phyloP scores from a whole-genome alignment of 2,888 invertebrate species.

The Hyles lineata region DNA sequence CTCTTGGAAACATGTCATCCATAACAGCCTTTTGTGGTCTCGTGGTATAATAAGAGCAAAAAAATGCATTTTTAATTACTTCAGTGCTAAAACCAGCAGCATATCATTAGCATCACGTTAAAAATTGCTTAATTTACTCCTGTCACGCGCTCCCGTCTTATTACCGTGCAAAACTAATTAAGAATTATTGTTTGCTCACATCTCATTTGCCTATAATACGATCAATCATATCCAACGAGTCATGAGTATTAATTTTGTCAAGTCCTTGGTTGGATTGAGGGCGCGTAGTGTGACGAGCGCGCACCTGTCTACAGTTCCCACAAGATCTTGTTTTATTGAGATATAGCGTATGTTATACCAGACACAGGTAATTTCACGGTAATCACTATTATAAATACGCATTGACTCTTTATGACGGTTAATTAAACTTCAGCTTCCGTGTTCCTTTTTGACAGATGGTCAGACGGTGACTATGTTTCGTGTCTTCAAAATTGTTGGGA shows the following conservation, averaged over 20 bases:
- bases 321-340: conserved; percentile 38
- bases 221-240: conserved; percentile 29
- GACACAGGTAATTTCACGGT: conserved; percentile 20
- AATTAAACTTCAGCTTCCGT: conserved; percentile 17
- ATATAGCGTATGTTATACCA: conserved; percentile 24
- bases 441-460: not conserved
- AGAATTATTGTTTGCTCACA: not conserved
- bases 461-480: not conserved
- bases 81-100: no score
- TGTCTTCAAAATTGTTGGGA: not conserved
- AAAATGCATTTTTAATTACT: no score
- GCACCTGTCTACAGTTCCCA: conserved; percentile 75
- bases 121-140: not conserved
- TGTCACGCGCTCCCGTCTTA: not conserved
- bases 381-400: conserved; percentile 24
- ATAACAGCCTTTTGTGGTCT: not conserved
- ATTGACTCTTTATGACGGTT: conserved; percentile 18
- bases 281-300: conserved; percentile 47
- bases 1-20: not conserved
- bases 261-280: conserved; percentile 45
- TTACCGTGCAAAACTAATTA: conserved; percentile 11
- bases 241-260: conserved; percentile 39
- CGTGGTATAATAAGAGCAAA: no score
- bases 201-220: conserved; percentile 4
- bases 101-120: not conserved